Base-by-base conservation (phyloP, 2,888 invertebrate genomes). In the Andrena haemorrhoa region DNA sequence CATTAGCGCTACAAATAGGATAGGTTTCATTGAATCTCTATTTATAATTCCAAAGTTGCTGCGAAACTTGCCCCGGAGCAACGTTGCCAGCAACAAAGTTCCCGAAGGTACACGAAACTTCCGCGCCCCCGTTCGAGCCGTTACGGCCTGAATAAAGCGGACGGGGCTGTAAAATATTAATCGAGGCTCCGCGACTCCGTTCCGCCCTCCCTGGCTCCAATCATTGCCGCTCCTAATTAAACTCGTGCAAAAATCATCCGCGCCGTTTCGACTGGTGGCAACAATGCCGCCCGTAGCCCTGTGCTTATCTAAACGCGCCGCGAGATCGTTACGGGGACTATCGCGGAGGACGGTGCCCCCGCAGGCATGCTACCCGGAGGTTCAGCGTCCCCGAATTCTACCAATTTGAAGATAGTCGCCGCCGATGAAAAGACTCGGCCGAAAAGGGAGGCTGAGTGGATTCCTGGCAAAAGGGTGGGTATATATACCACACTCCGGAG, bases 31-130 rank as follows among this genome's bases (percentile, higher is more conserved):
- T 60, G 77, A 70, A 70, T 70, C 70, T 70, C 35, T 79, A 79
- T 79, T 79, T 70, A 79, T 79, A 64, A 79, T 77, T 77, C 60
- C n/a, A 26, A 58, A 64, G 56, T 35, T 31, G 23, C 5, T 16
- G 12, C 10, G 29, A 33, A 66, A n/a, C 35, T 49, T 41, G 20
- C 5, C 16, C 8, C 12, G 33, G 10, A 8, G 63, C 26, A 68
- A 68, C 47, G 63, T 63, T 33, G 53, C 68, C 68, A 49, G 47
- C 10, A 77, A 79, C 70, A 60, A 79, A 79, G 41, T 79, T 79
- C 41, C 41, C 60, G 23, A 76, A 65, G 70, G 29, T 53, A 51
- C 41, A 58, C 29, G 31, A n/a, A 77, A 79, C 79, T 79, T 47
- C 6, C 26, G 31, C 49, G 35, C n/a, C 49, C 65, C 23, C 65